A percentile compares a stretch with the other conserved stretches of the same genome.
Evolutionary conservation across 2,888 invertebrate species (phyloP).

Genomic region (Noctua janthe): DNA sequence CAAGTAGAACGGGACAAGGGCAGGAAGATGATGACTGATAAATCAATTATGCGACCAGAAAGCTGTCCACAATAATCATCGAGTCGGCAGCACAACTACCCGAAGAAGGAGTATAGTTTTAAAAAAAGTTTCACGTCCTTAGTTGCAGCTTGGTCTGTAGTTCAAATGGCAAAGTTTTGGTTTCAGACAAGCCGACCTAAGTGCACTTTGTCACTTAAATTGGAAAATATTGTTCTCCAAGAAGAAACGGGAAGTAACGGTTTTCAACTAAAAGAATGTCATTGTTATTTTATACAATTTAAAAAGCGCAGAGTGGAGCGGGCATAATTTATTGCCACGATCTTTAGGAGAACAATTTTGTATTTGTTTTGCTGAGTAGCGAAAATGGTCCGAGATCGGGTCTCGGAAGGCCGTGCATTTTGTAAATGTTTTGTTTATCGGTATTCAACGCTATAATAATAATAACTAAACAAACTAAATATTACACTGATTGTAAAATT

Average conservation of each 20-base stretch:
- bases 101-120: conserved; percentile 70
- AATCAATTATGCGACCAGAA: neutral
- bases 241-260: conserved; percentile 80
- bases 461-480: too few relatives aligned
- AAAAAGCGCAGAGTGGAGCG: conserved; percentile 60
- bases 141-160: conserved; percentile 83
- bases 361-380: conserved; percentile 41
- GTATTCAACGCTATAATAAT: neutral
- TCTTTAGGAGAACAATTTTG: conserved; percentile 44
- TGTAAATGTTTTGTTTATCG: neutral
- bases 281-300: conserved; percentile 75
- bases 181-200: conserved; percentile 88
- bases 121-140: conserved; percentile 74
- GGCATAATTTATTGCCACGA: conserved; percentile 55
- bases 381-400: conserved; percentile 23
- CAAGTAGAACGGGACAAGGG: too few relatives aligned
- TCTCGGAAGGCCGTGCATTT: conserved; percentile 4
- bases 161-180: conserved; percentile 89
- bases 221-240: conserved; percentile 88
- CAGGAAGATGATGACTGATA: too few relatives aligned
- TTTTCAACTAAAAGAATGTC: conserved; percentile 76
- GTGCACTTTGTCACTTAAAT: conserved; percentile 90
- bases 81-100: conserved; percentile 38
- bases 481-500: neutral
- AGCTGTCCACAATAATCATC: conserved; percentile 35